A percentile compares a stretch with the other conserved stretches of the same genome.
These are phyloP conservation scores for Leistus spinibarbis DNA, from an alignment of 2,888 invertebrate genomes.

Conservation along the genomic window DNA sequence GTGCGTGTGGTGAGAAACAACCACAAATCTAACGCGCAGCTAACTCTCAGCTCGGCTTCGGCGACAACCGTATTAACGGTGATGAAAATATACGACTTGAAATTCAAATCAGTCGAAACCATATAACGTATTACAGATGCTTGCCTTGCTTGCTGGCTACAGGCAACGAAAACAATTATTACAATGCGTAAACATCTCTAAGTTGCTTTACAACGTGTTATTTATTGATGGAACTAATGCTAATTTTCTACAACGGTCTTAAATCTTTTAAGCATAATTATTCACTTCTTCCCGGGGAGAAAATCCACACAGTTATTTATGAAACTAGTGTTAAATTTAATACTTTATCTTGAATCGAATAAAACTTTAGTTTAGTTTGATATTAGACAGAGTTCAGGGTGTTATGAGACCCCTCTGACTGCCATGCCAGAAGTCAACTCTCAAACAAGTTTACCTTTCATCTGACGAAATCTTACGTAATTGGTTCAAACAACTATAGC, in stretches of 20 bases:
- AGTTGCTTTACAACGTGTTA: not conserved
- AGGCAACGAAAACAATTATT: not conserved
- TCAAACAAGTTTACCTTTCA: not conserved
- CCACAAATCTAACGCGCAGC: slow-evolving; percentile 23
- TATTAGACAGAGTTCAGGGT: no score
- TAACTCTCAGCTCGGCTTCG: slow-evolving; percentile 18
- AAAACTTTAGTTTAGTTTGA: no score
- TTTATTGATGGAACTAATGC: no score
- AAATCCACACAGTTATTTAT: no score
- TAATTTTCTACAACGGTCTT: no score
- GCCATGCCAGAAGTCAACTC: not conserved
- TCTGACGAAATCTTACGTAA: not conserved
- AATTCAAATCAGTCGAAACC: slow-evolving; percentile 34
- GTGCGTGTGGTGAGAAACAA: not conserved
- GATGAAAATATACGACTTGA: slow-evolving; percentile 36
- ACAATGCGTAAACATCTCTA: not conserved
- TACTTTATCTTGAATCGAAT: no score
- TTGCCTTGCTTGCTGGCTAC: not conserved
- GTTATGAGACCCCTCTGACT: no score
- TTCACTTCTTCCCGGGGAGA: no score
- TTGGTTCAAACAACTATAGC: not conserved
- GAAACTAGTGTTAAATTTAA: no score
- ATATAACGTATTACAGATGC: not conserved
- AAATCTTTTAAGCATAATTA: no score
- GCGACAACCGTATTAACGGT: slow-evolving; percentile 30